Base-by-base conservation (phyloP, 2,113 vertebrate genomes). In the Ptilonorhynchus violaceus region DNA sequence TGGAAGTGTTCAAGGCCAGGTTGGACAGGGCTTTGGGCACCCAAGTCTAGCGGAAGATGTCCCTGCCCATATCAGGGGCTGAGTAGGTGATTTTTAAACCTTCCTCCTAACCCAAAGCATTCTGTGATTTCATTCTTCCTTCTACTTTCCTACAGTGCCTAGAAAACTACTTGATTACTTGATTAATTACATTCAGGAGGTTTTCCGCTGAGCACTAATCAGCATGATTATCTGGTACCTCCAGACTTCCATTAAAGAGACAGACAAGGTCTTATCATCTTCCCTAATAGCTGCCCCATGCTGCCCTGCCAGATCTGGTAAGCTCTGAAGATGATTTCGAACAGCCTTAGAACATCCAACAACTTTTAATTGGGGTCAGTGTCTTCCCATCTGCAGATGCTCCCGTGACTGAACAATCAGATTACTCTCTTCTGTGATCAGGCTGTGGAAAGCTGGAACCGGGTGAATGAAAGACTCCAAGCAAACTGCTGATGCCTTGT, bases 381-480 rank as follows among this genome's bases (percentile, higher is more conserved):
- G 60, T 56, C 41, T 82, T 17, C 42, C 10, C 0, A 0, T 33
- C 66, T 78, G 75, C 59, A 39, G 39, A 15, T 9, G 49, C 9
- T 64, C 10, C 66, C 21, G 39, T 22, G 42, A 7, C 58, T 11
- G 37, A 72, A 17, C 7, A n/a, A 47, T 35, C 41, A 19, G 67
- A 30, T 9, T 5, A 0, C 13, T 62, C 46, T 30, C 9, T 24
- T 17, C 77, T 68, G 53, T 13, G 50, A 14, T 16, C 49, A 44
- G 66, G 62, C 56, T 44, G 31, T 14, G 59, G 97, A 50, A 96
- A 98, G 44, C 96, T 98, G 79, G 97, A 98, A 42, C 73, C 96
- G 41, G 83, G 72, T 6, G 97, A 98, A 53, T 88, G 97, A 42
- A 98, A 98, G 92, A 98, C 96, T 6, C 95, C 94, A 22, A 86